Evolutionary conservation across 2,797 vertebrate species (phyloP).

Genomic region (Hemibagrus guttatus): DNA sequence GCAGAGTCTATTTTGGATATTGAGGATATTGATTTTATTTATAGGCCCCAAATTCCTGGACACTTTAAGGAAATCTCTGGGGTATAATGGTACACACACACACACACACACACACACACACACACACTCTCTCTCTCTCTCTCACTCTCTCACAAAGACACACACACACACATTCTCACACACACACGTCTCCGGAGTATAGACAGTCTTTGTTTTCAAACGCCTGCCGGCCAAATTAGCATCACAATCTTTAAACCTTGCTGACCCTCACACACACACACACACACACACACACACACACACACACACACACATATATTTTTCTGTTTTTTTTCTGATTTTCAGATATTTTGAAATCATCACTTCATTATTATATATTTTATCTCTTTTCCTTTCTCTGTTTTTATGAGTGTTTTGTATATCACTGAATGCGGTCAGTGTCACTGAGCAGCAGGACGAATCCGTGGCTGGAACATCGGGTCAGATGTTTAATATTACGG

Average conservation of each 20-base stretch:
- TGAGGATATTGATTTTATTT: constrained; percentile 16
- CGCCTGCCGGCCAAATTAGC: constrained; percentile 79
- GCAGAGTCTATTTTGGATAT: neutral
- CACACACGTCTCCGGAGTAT: neutral
- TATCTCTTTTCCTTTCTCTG: neutral
- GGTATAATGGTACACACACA: constrained; percentile 24
- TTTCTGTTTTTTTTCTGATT: neutral
- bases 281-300: constrained; percentile 31
- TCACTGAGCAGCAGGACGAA: too few species aligned
- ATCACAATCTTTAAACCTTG: constrained; percentile 76
- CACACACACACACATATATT: constrained; percentile 29
- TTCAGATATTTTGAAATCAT: neutral
- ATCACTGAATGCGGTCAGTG: too few species aligned
- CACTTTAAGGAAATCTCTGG: constrained; percentile 25
- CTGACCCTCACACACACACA: constrained; percentile 60
- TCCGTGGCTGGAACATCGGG: too few species aligned
- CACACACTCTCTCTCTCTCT: constrained; percentile 11
- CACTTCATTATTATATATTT: neutral
- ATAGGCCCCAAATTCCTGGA: constrained; percentile 22
- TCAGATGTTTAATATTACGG: too few species aligned
- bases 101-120: constrained; percentile 16
- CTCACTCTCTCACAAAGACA: constrained; percentile 8
- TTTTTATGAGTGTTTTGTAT: neutral
- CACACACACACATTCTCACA: constrained; percentile 16
- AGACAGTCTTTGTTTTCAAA: constrained; percentile 75